phyloP scores from a whole-genome alignment of 23 tunicate species.

The Ciona savignyi region DNA sequence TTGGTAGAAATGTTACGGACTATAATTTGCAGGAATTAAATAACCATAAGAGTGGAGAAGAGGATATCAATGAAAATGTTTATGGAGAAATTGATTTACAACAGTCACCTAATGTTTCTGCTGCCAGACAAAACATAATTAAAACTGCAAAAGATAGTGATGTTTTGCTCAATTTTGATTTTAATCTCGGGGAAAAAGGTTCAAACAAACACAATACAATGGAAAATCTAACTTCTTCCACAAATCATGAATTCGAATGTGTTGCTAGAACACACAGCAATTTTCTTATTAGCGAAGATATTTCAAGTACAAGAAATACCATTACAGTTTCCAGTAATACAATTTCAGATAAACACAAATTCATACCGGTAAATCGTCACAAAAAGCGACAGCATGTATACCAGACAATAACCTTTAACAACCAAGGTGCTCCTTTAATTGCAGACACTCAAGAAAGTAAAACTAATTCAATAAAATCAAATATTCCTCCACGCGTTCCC shows the following conservation, averaged over 20 bases:
- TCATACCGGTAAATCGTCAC: too few species aligned
- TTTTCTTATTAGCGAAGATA: background rate
- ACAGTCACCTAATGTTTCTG: background rate
- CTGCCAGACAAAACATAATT: background rate
- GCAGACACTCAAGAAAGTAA: too few species aligned
- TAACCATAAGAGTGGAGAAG: background rate
- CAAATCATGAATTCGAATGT: background rate
- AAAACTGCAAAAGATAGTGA: background rate
- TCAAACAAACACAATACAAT: background rate
- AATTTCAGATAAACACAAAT: too few species aligned
- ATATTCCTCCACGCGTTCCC: constrained; percentile 50
- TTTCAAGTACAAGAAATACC: too few species aligned
- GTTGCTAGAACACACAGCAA: background rate
- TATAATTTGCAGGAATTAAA: background rate
- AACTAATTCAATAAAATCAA: too few species aligned
- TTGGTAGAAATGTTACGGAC: background rate
- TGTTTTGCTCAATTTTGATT: background rate
- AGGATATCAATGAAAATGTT: background rate
- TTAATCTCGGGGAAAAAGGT: background rate
- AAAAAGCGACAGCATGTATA: background rate
- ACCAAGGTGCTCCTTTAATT: too few species aligned
- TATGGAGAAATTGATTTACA: background rate
- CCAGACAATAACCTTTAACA: background rate
- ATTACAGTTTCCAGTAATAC: too few species aligned
- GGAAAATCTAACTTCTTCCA: background rate